These are phyloP conservation scores for Cataglyphis livida DNA, from an alignment of 2,888 invertebrate species.

Conservation along the genomic window DNA sequence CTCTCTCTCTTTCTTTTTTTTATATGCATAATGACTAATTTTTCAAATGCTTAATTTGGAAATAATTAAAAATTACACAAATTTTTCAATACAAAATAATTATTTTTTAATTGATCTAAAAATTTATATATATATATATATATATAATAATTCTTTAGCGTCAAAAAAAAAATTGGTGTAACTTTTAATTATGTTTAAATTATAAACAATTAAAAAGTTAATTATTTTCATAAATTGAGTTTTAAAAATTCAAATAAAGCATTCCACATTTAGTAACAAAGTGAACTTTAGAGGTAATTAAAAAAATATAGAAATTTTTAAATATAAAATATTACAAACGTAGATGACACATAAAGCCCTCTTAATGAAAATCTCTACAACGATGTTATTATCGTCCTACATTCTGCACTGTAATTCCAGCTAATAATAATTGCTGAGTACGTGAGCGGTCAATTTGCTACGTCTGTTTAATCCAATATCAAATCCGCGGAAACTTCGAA, in stretches of 20 bases:
- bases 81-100: too few species aligned
- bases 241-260: conserved; percentile 21
- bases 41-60: background rate
- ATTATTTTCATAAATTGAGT: background rate
- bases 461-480: conserved; percentile 51
- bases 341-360: conserved; percentile 23
- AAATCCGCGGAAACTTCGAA: conserved; percentile 38
- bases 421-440: conserved; percentile 38
- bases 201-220: background rate
- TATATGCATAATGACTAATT: background rate
- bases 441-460: conserved; percentile 40
- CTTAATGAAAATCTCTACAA: conserved; percentile 44
- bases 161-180: background rate
- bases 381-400: conserved; percentile 28
- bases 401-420: conserved; percentile 33
- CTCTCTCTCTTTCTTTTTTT: background rate
- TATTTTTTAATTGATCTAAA: too few species aligned
- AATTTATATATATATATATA: too few species aligned
- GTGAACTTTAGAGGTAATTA: conserved; percentile 14
- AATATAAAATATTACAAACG: conserved; percentile 25
- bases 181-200: background rate
- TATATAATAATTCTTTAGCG: too few species aligned
- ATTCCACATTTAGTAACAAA: conserved; percentile 14
- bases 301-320: conserved; percentile 34
- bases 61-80: background rate